These are phyloP conservation scores for Lithobates sylvaticus DNA, from an alignment of 2,797 vertebrate genomes.

Conservation along the genomic window DNA sequence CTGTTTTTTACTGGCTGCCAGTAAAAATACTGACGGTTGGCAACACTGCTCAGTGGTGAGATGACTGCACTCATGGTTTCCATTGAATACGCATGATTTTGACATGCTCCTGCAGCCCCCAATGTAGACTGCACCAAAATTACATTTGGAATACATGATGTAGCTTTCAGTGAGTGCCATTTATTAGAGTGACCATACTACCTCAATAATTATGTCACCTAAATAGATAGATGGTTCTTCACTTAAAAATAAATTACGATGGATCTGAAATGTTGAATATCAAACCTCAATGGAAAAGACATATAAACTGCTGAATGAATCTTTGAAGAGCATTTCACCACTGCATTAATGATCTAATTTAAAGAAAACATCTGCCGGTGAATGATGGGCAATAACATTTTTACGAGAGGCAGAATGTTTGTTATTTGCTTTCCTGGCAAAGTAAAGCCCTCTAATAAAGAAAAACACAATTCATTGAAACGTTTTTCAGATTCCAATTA, in stretches of 20 bases:
- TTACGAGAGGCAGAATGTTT: slow-evolving; percentile 30
- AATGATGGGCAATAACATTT: slow-evolving; percentile 35
- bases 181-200: too few relatives aligned
- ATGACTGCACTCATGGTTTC: too few relatives aligned
- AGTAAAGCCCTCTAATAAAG: not conserved
- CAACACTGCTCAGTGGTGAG: too few relatives aligned
- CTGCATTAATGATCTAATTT: slow-evolving; percentile 15
- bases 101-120: too few relatives aligned
- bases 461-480: slow-evolving; percentile 2
- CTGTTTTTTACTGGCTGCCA: too few relatives aligned
- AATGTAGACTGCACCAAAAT: too few relatives aligned
- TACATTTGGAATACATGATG: too few relatives aligned
- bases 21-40: too few relatives aligned
- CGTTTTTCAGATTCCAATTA: slow-evolving; percentile 1
- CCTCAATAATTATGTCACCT: too few relatives aligned
- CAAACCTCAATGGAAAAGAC: not conserved
- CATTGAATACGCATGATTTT: too few relatives aligned
- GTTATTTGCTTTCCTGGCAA: not conserved
- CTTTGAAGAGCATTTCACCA: not conserved
- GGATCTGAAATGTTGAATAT: not conserved
- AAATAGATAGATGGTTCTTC: too few relatives aligned
- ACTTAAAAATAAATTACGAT: not conserved
- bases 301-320: not conserved
- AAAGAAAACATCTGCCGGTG: slow-evolving; percentile 17
- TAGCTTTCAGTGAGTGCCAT: too few relatives aligned